These are phyloP conservation scores for Hyppa rectilinea DNA, from an alignment of 2,888 invertebrate species.

Conservation along the genomic window DNA sequence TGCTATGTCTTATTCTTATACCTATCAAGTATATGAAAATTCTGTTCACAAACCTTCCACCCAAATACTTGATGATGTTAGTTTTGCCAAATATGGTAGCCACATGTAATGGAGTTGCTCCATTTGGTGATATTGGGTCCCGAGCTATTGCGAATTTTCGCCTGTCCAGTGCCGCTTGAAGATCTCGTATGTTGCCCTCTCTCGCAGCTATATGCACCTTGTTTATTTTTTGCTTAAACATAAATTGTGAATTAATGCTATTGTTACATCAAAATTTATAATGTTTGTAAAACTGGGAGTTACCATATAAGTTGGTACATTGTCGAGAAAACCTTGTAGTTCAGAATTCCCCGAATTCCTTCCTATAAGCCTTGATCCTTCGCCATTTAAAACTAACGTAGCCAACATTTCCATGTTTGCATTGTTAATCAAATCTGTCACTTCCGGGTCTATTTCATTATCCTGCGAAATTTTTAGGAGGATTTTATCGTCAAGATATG, in stretches of 20 bases:
- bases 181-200: constrained; percentile 95
- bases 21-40: not conserved
- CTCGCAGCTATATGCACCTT: constrained; percentile 96
- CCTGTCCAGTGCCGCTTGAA: constrained; percentile 96
- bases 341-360: constrained; percentile 94
- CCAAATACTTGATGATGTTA: constrained; percentile 93
- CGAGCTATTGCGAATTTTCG: constrained; percentile 97
- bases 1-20: not conserved
- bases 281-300: constrained; percentile 57
- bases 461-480: constrained; percentile 78
- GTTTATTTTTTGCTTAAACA: constrained; percentile 95
- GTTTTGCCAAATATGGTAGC: constrained; percentile 96
- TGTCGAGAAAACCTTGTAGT: constrained; percentile 96
- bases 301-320: constrained; percentile 97
- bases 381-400: constrained; percentile 96
- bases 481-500: constrained; percentile 19
- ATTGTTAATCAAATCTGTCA: constrained; percentile 92
- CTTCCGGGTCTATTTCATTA: constrained; percentile 91
- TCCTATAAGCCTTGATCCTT: constrained; percentile 94
- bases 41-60: constrained; percentile 77
- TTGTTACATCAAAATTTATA: not conserved
- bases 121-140: constrained; percentile 95
- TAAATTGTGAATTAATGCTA: not conserved
- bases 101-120: constrained; percentile 96
- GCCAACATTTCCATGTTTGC: constrained; percentile 98